Evolutionary conservation across 2,113 vertebrate species (phyloP).

Genomic region (Rhabdomys dilectus): DNA sequence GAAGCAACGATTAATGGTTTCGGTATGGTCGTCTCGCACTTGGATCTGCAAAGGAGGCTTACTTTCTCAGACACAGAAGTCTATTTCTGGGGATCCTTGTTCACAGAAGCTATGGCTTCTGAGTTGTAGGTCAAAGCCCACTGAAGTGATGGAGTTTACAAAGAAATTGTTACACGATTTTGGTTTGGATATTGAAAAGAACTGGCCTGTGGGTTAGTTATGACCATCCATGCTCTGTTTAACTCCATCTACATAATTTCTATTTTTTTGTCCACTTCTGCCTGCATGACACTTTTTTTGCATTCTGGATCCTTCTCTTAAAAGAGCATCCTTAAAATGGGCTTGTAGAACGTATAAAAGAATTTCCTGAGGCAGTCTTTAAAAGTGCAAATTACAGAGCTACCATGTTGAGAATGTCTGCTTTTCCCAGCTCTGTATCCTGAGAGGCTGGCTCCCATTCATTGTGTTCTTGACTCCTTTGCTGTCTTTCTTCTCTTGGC

Average conservation of each 20-base stretch:
- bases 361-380: background rate
- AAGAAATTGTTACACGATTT: background rate
- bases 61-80: background rate
- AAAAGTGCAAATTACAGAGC: background rate
- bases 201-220: background rate
- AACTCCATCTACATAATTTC: background rate
- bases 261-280: background rate
- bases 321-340: background rate
- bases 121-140: background rate
- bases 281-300: background rate
- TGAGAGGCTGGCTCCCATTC: background rate
- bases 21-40: background rate
- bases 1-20: background rate
- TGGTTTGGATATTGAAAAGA: background rate
- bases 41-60: background rate
- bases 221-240: background rate
- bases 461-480: background rate
- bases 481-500: background rate
- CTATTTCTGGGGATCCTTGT: background rate
- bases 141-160: rapidly evolving
- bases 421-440: background rate
- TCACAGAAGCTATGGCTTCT: background rate
- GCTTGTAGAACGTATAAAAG: background rate
- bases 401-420: background rate
- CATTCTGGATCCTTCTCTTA: background rate